phyloP scores from a whole-genome alignment of 2,888 invertebrate genomes.

The Sericinus montela region DNA sequence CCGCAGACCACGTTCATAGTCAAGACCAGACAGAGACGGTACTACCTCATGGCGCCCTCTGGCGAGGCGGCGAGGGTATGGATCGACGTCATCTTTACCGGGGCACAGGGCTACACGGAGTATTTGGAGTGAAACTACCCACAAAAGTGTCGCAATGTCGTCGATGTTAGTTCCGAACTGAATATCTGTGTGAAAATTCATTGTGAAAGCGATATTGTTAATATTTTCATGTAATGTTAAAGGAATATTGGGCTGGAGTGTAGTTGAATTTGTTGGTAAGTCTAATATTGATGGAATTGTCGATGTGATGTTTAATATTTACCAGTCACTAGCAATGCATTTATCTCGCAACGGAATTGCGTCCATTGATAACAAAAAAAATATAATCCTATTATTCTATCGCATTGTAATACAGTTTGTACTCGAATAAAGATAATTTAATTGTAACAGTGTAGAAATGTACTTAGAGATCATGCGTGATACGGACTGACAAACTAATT shows the following conservation, averaged over 20 bases:
- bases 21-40: conserved; percentile 93
- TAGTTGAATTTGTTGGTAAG: too few species aligned
- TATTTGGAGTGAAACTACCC: conserved; percentile 55
- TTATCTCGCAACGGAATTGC: conserved; percentile 5
- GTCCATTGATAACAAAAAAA: not conserved
- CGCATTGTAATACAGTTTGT: not conserved
- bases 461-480: conserved; percentile 10
- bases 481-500: conserved; percentile 7
- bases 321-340: not conserved
- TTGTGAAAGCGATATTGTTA: not conserved
- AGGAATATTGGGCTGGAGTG: not conserved
- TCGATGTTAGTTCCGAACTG: conserved; percentile 43
- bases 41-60: conserved; percentile 95
- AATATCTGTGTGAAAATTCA: not conserved
- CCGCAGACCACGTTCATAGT: conserved; percentile 96
- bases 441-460: not conserved
- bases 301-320: too few species aligned
- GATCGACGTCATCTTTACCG: conserved; percentile 97
- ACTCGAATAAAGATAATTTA: conserved; percentile 9
- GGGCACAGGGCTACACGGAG: conserved; percentile 90
- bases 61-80: conserved; percentile 97
- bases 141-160: too few species aligned
- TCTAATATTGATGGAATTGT: too few species aligned
- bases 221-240: not conserved
- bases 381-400: not conserved